Base-by-base conservation (phyloP, 1,140 invertebrate genomes). In the Papilio polyxenes region DNA sequence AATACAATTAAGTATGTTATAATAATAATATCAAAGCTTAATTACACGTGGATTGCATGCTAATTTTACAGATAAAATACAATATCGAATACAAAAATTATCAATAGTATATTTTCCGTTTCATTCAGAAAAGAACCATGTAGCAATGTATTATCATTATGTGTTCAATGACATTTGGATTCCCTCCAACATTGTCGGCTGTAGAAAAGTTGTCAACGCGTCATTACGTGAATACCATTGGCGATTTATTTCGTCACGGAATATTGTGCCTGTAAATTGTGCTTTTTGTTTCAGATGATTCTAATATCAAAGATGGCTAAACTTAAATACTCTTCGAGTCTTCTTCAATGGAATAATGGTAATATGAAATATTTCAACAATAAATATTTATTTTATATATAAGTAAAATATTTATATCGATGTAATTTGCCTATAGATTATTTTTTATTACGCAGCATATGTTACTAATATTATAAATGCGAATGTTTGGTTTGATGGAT, bases 151-250 rank as follows among this genome's bases (percentile, higher is more conserved):
- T 13, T 15, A 49, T 15, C 75, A 77, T 77, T 77, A 77, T 77
- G 23, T 77, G 75, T 77, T 53, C 75, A 77, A 53, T 77, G 75
- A 77, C 75, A 77, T 77, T 77, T 31, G 48, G 75, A 75, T 75
- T 77, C 75, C 4, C 20, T 49, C 75, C 75, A 53, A 56, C 75
- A 56, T 53, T 53, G 40, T 20, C 49, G 20, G 37, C 44, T 37
- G 74, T 49, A 77, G 74, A 75, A 75, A 75, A 48, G 44, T 53
- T 77, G 49, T 77, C 75, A 77, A 53, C 75, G 48, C 75, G 49
- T 77, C 75, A 77, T 77, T 77, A 77, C 49, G 40, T 77, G 48
- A 37, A 8, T 49, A 76, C 48, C 49, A 77, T 51, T 77, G 75
- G 44, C 44, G 48, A 77, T 77, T 77, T 77, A 77, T 77, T 77